Percentiles rank a stretch among this genome's conserved stretches.
phyloP scores from a whole-genome alignment of 2,888 invertebrate genomes.

The Scaptomyza polygonia region DNA sequence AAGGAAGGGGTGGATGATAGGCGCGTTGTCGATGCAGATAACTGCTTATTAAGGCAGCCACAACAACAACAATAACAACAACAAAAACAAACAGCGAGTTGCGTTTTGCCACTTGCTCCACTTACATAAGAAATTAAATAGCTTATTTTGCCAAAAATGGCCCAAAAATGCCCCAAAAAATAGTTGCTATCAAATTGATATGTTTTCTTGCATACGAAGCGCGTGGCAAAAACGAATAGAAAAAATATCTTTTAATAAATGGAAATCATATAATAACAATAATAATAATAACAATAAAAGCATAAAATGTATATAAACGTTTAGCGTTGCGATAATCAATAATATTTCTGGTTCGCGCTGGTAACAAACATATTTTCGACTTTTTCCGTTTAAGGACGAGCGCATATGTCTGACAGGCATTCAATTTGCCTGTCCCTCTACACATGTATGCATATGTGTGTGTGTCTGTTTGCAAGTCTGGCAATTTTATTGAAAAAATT shows the following conservation, averaged over 20 bases:
- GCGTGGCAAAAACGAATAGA: conserved; percentile 40
- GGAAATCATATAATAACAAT: conserved; percentile 53
- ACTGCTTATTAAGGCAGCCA: conserved; percentile 56
- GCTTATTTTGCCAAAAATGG: conserved; percentile 65
- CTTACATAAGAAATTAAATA: conserved; percentile 68
- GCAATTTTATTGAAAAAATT: conserved; percentile 66
- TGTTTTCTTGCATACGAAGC: conserved; percentile 57
- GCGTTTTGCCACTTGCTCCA: conserved; percentile 60
- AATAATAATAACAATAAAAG: conserved; percentile 41
- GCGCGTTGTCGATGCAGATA: conserved; percentile 11
- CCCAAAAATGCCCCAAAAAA: conserved; percentile 29
- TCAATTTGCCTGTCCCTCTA: conserved; percentile 29
- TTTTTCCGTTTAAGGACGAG: conserved; percentile 10
- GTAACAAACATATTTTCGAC: conserved; percentile 22
- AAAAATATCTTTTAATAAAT: conserved; percentile 49
- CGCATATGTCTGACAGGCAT: conserved; percentile 33
- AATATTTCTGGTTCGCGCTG: conserved; percentile 55
- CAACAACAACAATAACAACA: conserved; percentile 11
- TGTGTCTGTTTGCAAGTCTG: no score
- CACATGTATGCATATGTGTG: conserved; percentile 18
- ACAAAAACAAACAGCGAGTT: conserved; percentile 28
- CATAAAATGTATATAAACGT: conserved; percentile 38
- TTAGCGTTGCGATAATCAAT: conserved; percentile 73
- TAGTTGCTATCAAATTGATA: conserved; percentile 66
- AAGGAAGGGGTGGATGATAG: background rate